Percentiles rank a stretch among this genome's conserved stretches.
phyloP scores from a whole-genome alignment of 2,113 vertebrate species.

The Triplophysa dalaica region DNA sequence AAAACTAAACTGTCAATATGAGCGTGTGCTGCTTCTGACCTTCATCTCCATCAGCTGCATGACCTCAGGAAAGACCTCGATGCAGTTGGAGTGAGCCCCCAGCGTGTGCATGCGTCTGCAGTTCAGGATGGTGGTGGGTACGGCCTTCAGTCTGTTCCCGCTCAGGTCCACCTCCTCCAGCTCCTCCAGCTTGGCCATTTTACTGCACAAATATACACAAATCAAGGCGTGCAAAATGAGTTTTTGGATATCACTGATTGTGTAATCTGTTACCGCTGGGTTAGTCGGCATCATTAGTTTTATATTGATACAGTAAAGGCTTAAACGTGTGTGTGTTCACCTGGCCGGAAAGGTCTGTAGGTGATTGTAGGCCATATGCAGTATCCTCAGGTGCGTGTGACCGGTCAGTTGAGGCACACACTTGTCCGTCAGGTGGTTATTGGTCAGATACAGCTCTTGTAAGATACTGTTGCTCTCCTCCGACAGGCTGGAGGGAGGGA shows the following conservation, averaged over 20 bases:
- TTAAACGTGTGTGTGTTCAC: conserved; percentile 63
- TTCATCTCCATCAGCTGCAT: conserved; percentile 98
- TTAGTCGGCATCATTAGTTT: too few relatives aligned
- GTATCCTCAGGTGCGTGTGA: conserved; percentile 86
- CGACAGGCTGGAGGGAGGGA: conserved; percentile 89
- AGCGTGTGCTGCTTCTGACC: conserved; percentile 65
- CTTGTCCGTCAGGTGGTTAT: conserved; percentile 94
- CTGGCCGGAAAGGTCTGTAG: conserved; percentile 97
- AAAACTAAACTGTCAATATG: background rate
- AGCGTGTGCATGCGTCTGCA: conserved; percentile 94
- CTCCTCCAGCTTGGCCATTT: conserved; percentile 98
- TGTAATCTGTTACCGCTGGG: too few relatives aligned
- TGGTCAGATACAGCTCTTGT: conserved; percentile 95
- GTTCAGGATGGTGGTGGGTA: conserved; percentile 94
- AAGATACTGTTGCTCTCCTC: conserved; percentile 91
- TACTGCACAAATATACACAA: conserved; percentile 70
- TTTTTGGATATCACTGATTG: too few relatives aligned
- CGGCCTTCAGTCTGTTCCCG: conserved; percentile 94
- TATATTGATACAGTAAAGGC: background rate
- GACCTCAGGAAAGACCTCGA: conserved; percentile 96
- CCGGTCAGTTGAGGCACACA: conserved; percentile 92
- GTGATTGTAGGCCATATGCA: conserved; percentile 96
- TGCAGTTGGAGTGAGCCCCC: conserved; percentile 93
- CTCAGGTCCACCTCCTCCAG: conserved; percentile 96
- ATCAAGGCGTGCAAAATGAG: background rate